These are phyloP conservation scores for Lagria hirta DNA, from an alignment of 2,888 invertebrate species.

Conservation along the genomic window DNA sequence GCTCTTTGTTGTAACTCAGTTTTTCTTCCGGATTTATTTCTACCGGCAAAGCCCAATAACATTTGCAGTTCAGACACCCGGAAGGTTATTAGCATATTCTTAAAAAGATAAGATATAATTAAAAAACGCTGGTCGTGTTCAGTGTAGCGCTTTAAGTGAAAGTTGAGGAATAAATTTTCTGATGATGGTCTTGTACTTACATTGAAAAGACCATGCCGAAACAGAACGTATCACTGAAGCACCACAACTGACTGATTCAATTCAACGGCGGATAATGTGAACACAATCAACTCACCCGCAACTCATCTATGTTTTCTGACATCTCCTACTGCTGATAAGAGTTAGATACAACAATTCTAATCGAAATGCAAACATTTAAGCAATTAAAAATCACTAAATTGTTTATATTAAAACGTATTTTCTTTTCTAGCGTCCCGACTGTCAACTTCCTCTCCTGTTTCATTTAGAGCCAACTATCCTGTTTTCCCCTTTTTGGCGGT, in stretches of 20 bases:
- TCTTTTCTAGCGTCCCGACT: conserved; percentile 22
- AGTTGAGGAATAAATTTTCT: not conserved
- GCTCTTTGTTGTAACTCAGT: conserved; percentile 76
- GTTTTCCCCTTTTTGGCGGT: too few relatives aligned
- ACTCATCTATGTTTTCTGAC: conserved; percentile 53
- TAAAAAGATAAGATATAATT: too few relatives aligned
- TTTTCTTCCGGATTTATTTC: conserved; percentile 79
- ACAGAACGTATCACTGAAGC: conserved; percentile 6
- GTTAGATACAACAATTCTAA: conserved; percentile 29
- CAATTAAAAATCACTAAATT: conserved; percentile 20
- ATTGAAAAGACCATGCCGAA: conserved; percentile 6
- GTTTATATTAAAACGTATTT: conserved; percentile 20
- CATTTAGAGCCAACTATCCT: conserved; percentile 15
- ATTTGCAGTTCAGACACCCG: conserved; percentile 84
- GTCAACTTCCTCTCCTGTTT: conserved; percentile 3
- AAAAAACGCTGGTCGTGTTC: not conserved
- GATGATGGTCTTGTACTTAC: conserved; percentile 12
- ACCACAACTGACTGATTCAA: conserved; percentile 2
- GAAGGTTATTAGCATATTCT: conserved; percentile 65
- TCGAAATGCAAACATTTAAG: conserved; percentile 37
- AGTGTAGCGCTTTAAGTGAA: not conserved
- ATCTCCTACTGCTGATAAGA: conserved; percentile 44
- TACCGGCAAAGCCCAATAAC: conserved; percentile 76
- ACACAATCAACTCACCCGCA: conserved; percentile 44
- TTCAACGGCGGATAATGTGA: not conserved